Evolutionary conservation across 2,113 vertebrate species (phyloP).

Genomic region (Tricholaema leucomelas): DNA sequence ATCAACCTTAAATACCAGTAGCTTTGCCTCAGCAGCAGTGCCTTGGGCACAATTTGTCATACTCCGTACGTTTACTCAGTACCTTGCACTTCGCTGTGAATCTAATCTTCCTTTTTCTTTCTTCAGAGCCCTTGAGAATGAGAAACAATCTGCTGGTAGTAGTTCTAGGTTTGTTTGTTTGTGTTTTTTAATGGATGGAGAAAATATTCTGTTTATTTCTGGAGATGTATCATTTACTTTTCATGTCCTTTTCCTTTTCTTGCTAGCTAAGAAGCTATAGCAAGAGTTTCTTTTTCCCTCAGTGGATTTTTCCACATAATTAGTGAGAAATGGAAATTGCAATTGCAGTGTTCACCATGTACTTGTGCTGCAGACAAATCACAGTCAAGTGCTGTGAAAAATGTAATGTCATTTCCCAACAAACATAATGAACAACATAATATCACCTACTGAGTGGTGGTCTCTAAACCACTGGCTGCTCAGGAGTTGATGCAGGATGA

Average conservation of each 20-base stretch:
- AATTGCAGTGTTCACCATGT: not conserved
- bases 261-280: constrained; percentile 26
- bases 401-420: not conserved
- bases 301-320: constrained; percentile 12
- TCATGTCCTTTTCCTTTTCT: constrained; percentile 3
- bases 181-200: not conserved
- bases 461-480: not conserved
- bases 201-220: constrained; percentile 28
- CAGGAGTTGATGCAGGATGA: not conserved
- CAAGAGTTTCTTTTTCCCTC: not conserved
- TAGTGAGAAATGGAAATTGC: not conserved
- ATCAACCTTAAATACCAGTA: not conserved
- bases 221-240: not conserved
- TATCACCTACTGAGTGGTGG: not conserved
- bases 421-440: not conserved
- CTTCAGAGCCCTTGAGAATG: not conserved
- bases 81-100: constrained; percentile 2
- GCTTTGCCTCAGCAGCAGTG: constrained; percentile 1
- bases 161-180: not conserved
- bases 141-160: constrained; percentile 14
- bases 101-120: constrained; percentile 44
- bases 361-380: constrained; percentile 5
- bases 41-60: constrained; percentile 1
- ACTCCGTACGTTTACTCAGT: constrained; percentile 21
- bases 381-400: not conserved